Evolutionary conservation across 2,113 vertebrate species (phyloP).

Genomic region (Microcebus ravelobensis): DNA sequence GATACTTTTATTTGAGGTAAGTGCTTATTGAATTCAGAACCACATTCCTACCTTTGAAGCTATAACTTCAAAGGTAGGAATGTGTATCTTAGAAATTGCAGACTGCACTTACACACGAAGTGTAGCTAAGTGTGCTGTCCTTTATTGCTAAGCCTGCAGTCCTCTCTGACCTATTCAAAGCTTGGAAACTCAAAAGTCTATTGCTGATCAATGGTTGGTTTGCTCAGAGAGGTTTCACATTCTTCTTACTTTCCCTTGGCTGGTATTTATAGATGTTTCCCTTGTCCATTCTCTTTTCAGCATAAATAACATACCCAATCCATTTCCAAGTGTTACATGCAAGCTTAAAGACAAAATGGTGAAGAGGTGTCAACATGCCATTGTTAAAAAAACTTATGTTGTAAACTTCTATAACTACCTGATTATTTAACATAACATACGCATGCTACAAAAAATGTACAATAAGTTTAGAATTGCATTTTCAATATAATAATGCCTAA

Average conservation of each 20-base stretch:
- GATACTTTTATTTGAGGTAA: background rate
- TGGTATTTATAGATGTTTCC: background rate
- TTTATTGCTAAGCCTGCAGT: background rate
- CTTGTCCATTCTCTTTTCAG: background rate
- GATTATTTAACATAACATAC: background rate
- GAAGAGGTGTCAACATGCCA: background rate
- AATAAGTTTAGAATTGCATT: background rate
- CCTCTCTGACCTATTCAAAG: background rate
- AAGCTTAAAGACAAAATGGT: background rate
- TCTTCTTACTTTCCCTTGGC: background rate
- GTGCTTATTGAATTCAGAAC: background rate
- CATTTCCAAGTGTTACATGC: background rate
- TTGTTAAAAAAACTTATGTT: background rate
- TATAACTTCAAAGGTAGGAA: background rate
- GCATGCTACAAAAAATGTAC: background rate
- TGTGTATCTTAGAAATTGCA: slow-evolving; percentile 24
- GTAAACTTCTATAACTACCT: background rate
- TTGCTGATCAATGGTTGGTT: background rate
- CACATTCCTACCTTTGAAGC: background rate
- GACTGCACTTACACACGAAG: background rate
- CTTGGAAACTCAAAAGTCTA: background rate
- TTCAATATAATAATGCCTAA: background rate
- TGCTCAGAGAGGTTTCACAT: background rate
- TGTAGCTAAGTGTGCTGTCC: no score
- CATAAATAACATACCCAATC: background rate